These are phyloP conservation scores for Sphenopsis melanotis DNA, from an alignment of 2,797 vertebrate species.

Conservation along the genomic window DNA sequence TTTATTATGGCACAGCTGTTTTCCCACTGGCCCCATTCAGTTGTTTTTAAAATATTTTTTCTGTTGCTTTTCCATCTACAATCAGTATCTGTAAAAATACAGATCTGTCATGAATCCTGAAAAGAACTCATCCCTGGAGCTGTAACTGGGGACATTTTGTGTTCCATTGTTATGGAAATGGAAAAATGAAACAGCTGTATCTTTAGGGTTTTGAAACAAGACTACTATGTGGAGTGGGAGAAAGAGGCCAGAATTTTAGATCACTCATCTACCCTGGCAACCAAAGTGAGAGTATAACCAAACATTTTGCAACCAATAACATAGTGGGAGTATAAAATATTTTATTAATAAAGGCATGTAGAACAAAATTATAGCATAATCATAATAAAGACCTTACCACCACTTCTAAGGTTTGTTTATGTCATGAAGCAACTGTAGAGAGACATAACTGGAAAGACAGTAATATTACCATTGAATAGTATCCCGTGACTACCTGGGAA, in stretches of 20 bases:
- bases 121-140: constrained; percentile 82
- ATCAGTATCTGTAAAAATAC: constrained; percentile 56
- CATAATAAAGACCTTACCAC: not conserved
- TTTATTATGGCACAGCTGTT: constrained; percentile 31
- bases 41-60: not conserved
- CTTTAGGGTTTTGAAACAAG: constrained; percentile 84
- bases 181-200: constrained; percentile 82
- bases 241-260: not conserved
- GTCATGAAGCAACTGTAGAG: not conserved
- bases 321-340: not conserved
- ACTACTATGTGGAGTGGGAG: constrained; percentile 74
- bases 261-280: not conserved
- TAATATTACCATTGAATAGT: not conserved
- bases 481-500: not conserved
- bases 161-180: constrained; percentile 79
- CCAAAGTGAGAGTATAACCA: not conserved
- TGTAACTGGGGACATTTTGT: constrained; percentile 59
- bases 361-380: not conserved
- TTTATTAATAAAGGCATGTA: not conserved
- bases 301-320: not conserved
- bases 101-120: constrained; percentile 74
- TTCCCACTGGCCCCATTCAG: constrained; percentile 3
- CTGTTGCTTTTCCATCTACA: not conserved
- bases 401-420: not conserved
- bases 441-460: not conserved